These are phyloP conservation scores for Clanis bilineata DNA, from an alignment of 2,888 invertebrate genomes.

Conservation along the genomic window DNA sequence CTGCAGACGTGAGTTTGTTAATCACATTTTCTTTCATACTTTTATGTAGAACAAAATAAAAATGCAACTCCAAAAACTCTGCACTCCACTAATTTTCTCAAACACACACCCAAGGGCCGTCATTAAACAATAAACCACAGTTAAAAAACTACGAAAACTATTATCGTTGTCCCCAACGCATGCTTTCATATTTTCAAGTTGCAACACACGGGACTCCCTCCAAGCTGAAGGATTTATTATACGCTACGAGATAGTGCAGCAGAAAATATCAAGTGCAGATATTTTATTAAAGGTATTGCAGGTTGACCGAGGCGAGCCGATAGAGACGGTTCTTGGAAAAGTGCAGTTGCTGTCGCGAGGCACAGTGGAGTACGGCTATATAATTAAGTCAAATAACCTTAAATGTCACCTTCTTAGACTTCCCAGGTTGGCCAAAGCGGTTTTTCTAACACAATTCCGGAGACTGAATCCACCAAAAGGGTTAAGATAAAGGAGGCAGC, in stretches of 20 bases:
- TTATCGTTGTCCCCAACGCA: background rate
- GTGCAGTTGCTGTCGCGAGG: too few species aligned
- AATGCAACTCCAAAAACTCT: background rate
- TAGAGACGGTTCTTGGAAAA: too few species aligned
- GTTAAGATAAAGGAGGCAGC: too few species aligned
- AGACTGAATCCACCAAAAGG: too few species aligned
- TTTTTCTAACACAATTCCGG: too few species aligned
- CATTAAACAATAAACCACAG: background rate
- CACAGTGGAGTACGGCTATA: too few species aligned
- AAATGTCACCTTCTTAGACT: too few species aligned
- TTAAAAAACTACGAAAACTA: constrained; percentile 4
- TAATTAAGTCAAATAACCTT: too few species aligned
- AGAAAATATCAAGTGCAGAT: constrained; percentile 53
- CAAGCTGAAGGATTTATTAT: constrained; percentile 59
- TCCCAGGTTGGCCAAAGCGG: too few species aligned
- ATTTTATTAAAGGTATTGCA: constrained; percentile 42
- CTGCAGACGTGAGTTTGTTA: too few species aligned
- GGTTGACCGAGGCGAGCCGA: constrained; percentile 10
- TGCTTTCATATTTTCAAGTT: constrained; percentile 12
- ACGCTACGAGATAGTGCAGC: constrained; percentile 46
- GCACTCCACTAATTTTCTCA: background rate
- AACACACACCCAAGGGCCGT: background rate
- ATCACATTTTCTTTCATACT: too few species aligned
- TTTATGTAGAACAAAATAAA: background rate
- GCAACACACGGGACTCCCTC: constrained; percentile 16